These are phyloP conservation scores for Prorops nasuta DNA, from an alignment of 1,140 invertebrate genomes.

Conservation along the genomic window DNA sequence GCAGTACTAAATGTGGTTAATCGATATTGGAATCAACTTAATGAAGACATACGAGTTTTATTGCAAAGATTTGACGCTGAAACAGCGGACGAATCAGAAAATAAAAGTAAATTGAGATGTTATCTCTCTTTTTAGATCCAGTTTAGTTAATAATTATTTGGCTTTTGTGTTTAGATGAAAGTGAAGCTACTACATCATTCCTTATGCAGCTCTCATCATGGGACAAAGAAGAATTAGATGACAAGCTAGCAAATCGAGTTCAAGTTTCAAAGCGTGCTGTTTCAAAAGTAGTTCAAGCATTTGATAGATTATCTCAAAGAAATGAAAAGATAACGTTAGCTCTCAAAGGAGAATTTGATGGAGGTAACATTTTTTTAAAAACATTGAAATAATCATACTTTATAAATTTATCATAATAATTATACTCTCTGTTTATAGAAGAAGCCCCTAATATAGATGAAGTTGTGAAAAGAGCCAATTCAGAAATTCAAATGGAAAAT, in stretches of 20 bases:
- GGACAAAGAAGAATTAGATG: constrained; percentile 96
- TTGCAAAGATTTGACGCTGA: constrained; percentile 96
- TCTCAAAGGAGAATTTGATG: constrained; percentile 79
- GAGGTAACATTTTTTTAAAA: constrained; percentile 54
- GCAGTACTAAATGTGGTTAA: constrained; percentile 97
- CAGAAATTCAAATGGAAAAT: constrained; percentile 88
- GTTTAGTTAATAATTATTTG: background rate
- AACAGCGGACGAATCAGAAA: constrained; percentile 94
- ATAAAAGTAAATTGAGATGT: constrained; percentile 71
- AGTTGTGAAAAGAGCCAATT: constrained; percentile 76
- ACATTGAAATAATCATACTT: too few species aligned
- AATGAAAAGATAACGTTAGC: constrained; percentile 89
- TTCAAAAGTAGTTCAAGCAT: constrained; percentile 93
- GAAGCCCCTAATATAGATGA: constrained; percentile 75
- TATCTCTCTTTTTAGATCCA: constrained; percentile 4
- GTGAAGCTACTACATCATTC: constrained; percentile 95
- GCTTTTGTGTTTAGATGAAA: constrained; percentile 79
- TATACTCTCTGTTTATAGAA: constrained; percentile 48
- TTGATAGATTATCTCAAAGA: constrained; percentile 89
- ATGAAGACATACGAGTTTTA: constrained; percentile 94
- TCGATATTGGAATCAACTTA: constrained; percentile 96
- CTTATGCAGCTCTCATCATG: constrained; percentile 94
- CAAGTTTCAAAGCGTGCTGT: constrained; percentile 91
- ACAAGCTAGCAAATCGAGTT: constrained; percentile 91
- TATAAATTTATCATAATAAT: too few species aligned